phyloP scores from a whole-genome alignment of 2,888 invertebrate genomes.

The Smittia sp. region DNA sequence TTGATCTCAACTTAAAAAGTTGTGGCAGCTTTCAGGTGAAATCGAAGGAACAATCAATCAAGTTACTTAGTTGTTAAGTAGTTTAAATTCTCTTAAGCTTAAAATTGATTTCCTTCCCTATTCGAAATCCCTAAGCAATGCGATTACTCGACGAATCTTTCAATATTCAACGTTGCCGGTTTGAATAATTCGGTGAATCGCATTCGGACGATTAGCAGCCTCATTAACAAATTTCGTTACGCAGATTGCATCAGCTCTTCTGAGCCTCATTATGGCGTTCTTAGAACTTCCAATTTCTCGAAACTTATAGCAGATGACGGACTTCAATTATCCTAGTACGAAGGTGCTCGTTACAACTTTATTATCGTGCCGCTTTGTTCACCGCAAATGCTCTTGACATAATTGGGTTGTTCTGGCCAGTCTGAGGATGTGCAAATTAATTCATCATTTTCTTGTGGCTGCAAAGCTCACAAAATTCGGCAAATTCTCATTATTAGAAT shows the following conservation, averaged over 20 bases:
- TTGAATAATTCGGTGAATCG: no score
- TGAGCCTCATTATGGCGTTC: background rate
- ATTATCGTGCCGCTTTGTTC: background rate
- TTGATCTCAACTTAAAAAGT: no score
- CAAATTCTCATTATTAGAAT: background rate
- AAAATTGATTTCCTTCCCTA: no score
- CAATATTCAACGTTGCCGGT: no score
- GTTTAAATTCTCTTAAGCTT: no score
- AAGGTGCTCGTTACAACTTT: background rate
- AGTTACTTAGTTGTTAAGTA: no score
- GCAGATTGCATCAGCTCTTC: background rate
- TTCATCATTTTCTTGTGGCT: background rate
- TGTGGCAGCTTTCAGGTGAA: no score
- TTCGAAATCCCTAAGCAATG: no score
- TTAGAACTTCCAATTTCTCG: background rate
- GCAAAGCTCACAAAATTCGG: background rate
- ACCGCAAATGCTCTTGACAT: background rate
- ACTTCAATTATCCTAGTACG: background rate
- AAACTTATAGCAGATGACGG: background rate
- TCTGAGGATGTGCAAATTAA: background rate
- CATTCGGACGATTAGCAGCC: background rate
- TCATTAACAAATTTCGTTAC: conserved; percentile 31
- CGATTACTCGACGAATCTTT: no score
- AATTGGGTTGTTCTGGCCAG: background rate
- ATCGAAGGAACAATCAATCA: no score